Evolutionary conservation across 2,113 vertebrate genomes (phyloP).

Genomic region (Thalassarche chlororhynchos): DNA sequence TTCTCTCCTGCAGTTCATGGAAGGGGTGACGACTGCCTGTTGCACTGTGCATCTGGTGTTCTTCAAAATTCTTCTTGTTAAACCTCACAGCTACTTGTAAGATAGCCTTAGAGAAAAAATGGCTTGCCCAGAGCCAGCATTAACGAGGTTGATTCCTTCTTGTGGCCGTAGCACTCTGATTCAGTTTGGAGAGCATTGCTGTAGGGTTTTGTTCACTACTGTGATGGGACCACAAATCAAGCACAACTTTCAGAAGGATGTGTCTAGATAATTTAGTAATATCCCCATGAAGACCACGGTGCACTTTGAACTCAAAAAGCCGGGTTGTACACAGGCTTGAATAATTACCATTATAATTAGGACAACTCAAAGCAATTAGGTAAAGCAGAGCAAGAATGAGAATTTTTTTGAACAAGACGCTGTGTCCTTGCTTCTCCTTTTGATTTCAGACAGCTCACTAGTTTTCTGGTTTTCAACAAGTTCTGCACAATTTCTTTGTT

Average conservation of each 20-base stretch:
- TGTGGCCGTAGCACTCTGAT: neutral
- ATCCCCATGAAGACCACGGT: neutral
- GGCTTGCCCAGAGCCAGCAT: neutral
- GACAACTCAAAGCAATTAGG: neutral
- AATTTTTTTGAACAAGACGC: neutral
- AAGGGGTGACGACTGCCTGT: neutral
- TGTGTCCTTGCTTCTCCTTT: neutral
- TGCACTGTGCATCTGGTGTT: neutral
- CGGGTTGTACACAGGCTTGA: neutral
- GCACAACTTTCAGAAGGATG: neutral
- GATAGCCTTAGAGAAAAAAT: neutral
- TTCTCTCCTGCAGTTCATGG: neutral
- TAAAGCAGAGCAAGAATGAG: neutral
- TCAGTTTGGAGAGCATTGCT: neutral
- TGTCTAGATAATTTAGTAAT: neutral
- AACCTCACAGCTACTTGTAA: neutral
- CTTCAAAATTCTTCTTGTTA: neutral
- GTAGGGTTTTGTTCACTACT: neutral
- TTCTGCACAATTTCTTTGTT: neutral
- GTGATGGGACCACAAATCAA: neutral
- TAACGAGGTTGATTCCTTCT: neutral
- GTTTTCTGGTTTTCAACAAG: neutral
- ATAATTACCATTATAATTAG: constrained; percentile 11
- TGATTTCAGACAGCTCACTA: neutral
- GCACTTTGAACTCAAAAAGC: neutral